phyloP scores from a whole-genome alignment of 2,797 vertebrate species.

The Margarornis squamiger region DNA sequence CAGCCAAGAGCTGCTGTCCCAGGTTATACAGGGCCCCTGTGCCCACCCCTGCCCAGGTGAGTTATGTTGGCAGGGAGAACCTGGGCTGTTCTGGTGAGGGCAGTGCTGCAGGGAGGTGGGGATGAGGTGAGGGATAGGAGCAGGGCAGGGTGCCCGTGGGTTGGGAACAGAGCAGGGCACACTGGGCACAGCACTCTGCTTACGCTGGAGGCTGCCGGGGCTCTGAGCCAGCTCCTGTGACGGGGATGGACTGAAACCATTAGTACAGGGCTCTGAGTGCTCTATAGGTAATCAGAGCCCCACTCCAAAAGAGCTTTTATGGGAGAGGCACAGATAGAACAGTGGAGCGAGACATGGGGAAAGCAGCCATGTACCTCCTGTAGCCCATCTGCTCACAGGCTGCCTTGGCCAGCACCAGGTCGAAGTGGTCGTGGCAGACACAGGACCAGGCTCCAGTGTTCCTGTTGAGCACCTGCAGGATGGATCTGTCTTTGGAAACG shows the following conservation, averaged over 20 bases:
- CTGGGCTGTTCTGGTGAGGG: not conserved
- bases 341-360: not conserved
- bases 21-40: accelerated
- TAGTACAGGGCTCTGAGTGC: not conserved
- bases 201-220: not conserved
- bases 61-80: accelerated
- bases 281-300: accelerated
- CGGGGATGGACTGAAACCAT: not conserved
- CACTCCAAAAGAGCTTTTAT: too few relatives aligned
- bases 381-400: conserved; percentile 89
- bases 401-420: conserved; percentile 72
- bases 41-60: accelerated
- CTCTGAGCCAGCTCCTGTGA: not conserved
- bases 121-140: too few relatives aligned
- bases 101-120: accelerated
- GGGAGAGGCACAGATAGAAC: not conserved
- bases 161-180: not conserved
- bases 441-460: conserved; percentile 78
- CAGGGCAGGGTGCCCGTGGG: accelerated
- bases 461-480: conserved; percentile 83
- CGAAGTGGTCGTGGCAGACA: conserved; percentile 84
- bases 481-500: conserved; percentile 71
- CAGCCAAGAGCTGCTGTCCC: not conserved
- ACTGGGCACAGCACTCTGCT: accelerated
- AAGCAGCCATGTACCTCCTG: conserved; percentile 67